Base-by-base conservation (phyloP, 2,888 invertebrate genomes). In the Resseliella maxima region DNA sequence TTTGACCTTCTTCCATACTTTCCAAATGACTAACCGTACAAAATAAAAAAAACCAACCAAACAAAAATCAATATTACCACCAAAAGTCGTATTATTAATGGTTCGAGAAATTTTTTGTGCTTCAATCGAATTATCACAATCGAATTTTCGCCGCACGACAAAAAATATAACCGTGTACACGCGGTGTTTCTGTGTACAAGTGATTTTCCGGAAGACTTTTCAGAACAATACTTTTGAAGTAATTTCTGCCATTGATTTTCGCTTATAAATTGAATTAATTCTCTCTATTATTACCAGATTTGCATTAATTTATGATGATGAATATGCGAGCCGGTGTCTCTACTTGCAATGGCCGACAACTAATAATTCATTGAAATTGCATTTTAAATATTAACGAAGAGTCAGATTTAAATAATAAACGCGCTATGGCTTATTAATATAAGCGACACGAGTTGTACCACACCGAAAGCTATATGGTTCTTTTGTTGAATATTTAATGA, bases 301-400 rank as follows among this genome's bases (percentile, higher is more conserved):
- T 72, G 15, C 72, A 72, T 72, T 72, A 72, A 72, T 72, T 72
- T 72, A 72, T 72, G 72, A 72, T 72, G 72, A 72, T 72, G 72
- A 72, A 35, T 72, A 72, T 72, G 72, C 72, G 72, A 72, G 72
- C 72, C 72, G 72, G 31, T 72, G 2, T 15, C 72, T 59, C 59
- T 59, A 24, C 59, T 18, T 35, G 35, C 72, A 72, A 72, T 72
- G 72, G 31, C 72, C 72, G 72, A 72, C 72, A 72, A 41, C 72
- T 72, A 72, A 72, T 72, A 35, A 72, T 72, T 72, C 72, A 72
- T 72, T 31, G 72, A 72, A 72, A 72, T 72, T 72, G 72, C 72
- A 72, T 72, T 72, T 72, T 72, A 72, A 72, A 72, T 72, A 72
- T 72, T 72, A 72, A 72, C 72, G 72, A 72, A 72, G 72, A 72